Conservation (phyloP, 2,113 vertebrate genomes). For the Azemiops feae region DNA sequence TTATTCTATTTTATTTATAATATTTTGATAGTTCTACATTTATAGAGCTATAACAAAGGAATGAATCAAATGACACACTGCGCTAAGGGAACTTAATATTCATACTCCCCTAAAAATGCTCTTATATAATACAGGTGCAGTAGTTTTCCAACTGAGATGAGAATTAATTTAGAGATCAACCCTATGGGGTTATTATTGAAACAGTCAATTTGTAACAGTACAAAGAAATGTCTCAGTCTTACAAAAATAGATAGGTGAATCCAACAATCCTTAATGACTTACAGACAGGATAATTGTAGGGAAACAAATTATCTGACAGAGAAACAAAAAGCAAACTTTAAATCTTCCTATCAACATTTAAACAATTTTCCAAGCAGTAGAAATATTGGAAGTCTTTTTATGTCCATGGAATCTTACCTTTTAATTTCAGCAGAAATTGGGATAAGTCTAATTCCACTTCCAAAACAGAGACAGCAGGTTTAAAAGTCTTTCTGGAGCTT, state of each 20-base stretch:
- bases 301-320: neutral
- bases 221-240: neutral
- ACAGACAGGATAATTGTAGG: fast-evolving
- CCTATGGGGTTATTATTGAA: neutral
- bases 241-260: neutral
- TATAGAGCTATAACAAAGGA: neutral
- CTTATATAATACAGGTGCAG: neutral
- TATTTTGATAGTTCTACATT: neutral
- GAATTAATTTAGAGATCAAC: neutral
- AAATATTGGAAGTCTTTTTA: constrained; percentile 28
- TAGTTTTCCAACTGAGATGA: neutral
- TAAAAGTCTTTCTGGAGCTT: constrained; percentile 57
- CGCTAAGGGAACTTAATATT: neutral
- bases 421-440: constrained; percentile 53
- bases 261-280: neutral
- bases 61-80: neutral
- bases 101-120: neutral
- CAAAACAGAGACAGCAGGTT: constrained; percentile 54
- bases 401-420: constrained; percentile 60
- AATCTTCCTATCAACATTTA: neutral
- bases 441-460: constrained; percentile 61
- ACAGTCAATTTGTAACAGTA: neutral
- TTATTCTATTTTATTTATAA: neutral
- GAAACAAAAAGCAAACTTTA: neutral
- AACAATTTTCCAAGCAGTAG: neutral